Evolutionary conservation across 2,888 invertebrate genomes (phyloP).

Genomic region (Biston betularia): DNA sequence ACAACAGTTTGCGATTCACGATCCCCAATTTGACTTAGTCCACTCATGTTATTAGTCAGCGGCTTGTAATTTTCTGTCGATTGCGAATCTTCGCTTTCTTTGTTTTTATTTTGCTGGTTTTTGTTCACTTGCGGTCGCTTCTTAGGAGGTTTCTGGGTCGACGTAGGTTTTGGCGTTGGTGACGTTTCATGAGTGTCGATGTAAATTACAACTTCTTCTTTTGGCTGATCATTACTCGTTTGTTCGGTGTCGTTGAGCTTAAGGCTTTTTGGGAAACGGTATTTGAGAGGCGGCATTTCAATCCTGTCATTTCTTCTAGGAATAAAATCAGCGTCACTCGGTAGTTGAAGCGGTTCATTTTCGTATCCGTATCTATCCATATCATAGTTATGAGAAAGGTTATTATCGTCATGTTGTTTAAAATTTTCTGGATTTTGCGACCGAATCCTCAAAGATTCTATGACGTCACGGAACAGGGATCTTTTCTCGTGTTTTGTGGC

Average conservation of each 20-base stretch:
- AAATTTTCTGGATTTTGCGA: conserved; percentile 69
- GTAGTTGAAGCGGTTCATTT: conserved; percentile 62
- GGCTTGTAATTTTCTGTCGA: conserved; percentile 53
- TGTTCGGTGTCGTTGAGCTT: conserved; percentile 51
- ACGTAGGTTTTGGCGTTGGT: conserved; percentile 45
- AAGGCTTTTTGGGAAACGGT: conserved; percentile 73
- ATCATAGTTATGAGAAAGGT: conserved; percentile 66
- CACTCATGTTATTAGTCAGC: conserved; percentile 71
- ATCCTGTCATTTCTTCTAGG: conserved; percentile 79
- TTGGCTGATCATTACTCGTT: conserved; percentile 53
- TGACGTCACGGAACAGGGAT: conserved; percentile 77
- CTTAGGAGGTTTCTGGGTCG: conserved; percentile 66
- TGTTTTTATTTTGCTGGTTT: conserved; percentile 55
- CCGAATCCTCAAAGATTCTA: conserved; percentile 73
- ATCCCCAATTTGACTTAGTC: conserved; percentile 80
- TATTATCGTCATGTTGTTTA: conserved; percentile 71
- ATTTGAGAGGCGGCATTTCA: conserved; percentile 75
- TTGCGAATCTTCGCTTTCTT: conserved; percentile 50
- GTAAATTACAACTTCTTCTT: conserved; percentile 71
- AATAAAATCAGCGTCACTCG: conserved; percentile 69
- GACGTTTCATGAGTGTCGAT: conserved; percentile 62
- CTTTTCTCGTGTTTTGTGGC: conserved; percentile 61
- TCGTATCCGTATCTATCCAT: conserved; percentile 60
- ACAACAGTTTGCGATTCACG: conserved; percentile 79
- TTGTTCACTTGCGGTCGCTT: conserved; percentile 50